Base-by-base conservation (phyloP, 2,797 vertebrate species). In the Enoplosus armatus region DNA sequence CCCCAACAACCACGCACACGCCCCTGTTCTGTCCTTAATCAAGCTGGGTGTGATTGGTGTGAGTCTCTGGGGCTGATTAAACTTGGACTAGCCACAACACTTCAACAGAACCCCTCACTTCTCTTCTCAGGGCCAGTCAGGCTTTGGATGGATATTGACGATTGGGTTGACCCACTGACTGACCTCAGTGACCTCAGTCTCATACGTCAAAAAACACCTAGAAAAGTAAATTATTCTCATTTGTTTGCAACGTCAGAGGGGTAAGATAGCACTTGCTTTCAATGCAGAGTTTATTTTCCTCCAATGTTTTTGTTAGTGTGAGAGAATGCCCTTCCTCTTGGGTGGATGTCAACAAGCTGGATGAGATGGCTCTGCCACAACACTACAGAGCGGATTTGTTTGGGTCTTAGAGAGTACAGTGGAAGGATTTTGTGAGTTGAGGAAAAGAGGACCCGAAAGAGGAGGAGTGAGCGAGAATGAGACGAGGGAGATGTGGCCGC, bases 21-120 rank as follows among this genome's bases (percentile, higher is more conserved):
- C 56, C 64, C 86, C 47, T 0, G 29, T 45, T 68, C 51, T 22
- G 58, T 67, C 72, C 74, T 71, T 89, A 91, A 90, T 91, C 87
- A 87, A 47, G 45, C 85, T 29, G 67, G 72, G 43, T 75, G 78
- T 90, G 78, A 87, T 83, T 88, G 80, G 79, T 77, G 74, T 4
- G 27, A 61, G 84, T 84, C 75, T 82, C 22, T 35, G 67, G 78
- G 75, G n/a, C 50, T 75, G 80, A 85, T 89, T 87, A 85, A 77
- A 75, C 65, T 37, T 8, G 6, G 58, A 78, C 82, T 10, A 77
- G 75, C 79, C 85, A 68, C 67, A 81, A 66, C 81, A 78, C 75
- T 79, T 79, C 66, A 77, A 43, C 86, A 78, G 10, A 71, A 65
- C 79, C 82, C 37, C 72, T 82, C 71, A 80, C 84, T 88, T 82